Percentiles rank a stretch among this genome's conserved stretches.
phyloP scores from a whole-genome alignment of 2,797 vertebrate genomes.

The Periparus ater region DNA sequence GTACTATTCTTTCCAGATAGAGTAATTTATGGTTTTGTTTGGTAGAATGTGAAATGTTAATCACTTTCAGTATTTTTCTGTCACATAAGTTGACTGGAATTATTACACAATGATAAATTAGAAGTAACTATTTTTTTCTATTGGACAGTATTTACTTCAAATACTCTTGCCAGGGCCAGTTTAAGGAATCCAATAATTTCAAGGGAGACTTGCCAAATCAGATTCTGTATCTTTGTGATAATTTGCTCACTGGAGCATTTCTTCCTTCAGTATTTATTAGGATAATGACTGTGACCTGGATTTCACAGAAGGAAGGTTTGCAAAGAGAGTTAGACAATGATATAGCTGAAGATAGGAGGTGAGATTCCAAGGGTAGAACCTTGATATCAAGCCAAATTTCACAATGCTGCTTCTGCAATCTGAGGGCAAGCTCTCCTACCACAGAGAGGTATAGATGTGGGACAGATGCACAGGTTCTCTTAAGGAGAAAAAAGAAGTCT shows the following conservation, averaged over 20 bases:
- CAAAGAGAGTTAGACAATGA: background rate
- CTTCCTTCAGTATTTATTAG: background rate
- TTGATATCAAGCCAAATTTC: background rate
- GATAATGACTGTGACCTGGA: background rate
- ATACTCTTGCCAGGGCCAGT: background rate
- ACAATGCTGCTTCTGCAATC: background rate
- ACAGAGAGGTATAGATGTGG: background rate
- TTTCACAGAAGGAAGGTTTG: background rate
- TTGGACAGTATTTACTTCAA: background rate
- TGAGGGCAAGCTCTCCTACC: background rate
- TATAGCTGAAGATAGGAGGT: background rate
- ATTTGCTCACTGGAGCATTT: background rate
- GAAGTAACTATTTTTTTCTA: background rate
- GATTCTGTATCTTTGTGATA: background rate
- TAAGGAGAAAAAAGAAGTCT: background rate
- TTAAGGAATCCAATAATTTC: background rate
- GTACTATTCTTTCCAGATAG: background rate
- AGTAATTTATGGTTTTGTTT: background rate
- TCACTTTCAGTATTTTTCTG: background rate
- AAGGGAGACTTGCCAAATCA: background rate
- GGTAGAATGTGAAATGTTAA: background rate
- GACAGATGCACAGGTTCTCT: background rate
- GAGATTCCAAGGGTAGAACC: background rate
- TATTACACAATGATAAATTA: slow-evolving; percentile 5
- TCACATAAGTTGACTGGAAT: background rate